Evolutionary conservation across 2,888 invertebrate species (phyloP), one percentile per base, ranked within the genome.

Genomic region (Eupithecia pulchellata): DNA sequence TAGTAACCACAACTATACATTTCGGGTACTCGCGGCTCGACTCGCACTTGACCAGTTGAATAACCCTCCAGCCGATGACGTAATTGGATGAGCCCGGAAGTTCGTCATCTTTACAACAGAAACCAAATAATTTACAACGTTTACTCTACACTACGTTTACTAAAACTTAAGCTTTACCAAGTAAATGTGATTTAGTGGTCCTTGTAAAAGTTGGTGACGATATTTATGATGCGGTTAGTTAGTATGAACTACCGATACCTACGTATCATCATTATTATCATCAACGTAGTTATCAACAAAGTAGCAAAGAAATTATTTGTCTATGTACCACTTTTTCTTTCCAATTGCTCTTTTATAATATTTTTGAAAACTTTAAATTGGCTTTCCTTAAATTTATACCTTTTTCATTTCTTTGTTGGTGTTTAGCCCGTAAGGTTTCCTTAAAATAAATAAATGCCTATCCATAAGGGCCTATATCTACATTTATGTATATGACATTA

Each of bases 11-110:
- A 25, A 25, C 57, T 27, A 57, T 29, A 29, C 2, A 27, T 29
- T 29, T 29, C 29, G 57, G 29, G 57, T 57, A 6, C 29, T 55
- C 27, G 27, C 55, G 68, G 17, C 55, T 61, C 64, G 36, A 73
- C 73, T 70, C 65, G 47, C 67, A 57, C 73, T 73, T 73, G 69
- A 69, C 69, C 69, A 67, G 67, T 69, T 73, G 66, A 72, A 72
- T 64, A 69, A 73, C 66, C 73, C 69, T 69, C 39, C 64, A 72
- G 63, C 63, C 47, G 64, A 69, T 73, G 73, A 73, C 73, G 69
- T 69, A 69, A 73, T 73, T 73, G 69, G 64, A 70, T 65, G 69
- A 73, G 57, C 61, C 64, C 66, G 64, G 39, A 69, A 67, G 61
- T 67, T 47, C 67, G 20, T 36, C 64, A 72, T 66, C 69, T 34